Percentiles rank a stretch among this genome's conserved stretches.
Conservation (phyloP, 2,888 invertebrate species). For the Athetis lepigone region DNA sequence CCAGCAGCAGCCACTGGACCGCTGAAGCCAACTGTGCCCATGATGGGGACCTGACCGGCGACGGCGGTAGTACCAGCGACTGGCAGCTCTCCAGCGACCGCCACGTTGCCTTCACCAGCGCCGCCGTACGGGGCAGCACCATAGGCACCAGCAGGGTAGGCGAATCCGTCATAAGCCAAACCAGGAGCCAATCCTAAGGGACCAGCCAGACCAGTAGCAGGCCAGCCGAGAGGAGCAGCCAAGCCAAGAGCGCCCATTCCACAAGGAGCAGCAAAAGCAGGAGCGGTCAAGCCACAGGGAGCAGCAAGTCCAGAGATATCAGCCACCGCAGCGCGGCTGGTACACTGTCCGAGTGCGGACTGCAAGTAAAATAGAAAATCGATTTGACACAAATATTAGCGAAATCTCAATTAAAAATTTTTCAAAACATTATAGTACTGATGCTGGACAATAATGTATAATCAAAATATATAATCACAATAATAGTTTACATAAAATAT, state of each 20-base stretch:
- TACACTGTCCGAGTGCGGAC: neutral
- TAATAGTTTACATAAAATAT: neutral
- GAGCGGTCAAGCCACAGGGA: neutral
- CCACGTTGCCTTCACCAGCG: slow-evolving; percentile 56
- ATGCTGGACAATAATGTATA: too few relatives aligned
- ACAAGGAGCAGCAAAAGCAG: too few relatives aligned
- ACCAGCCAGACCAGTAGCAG: slow-evolving; percentile 4
- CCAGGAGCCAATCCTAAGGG: slow-evolving; percentile 13
- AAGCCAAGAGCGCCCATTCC: too few relatives aligned
- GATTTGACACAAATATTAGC: neutral
- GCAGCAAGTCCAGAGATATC: neutral
- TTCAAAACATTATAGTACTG: too few relatives aligned
- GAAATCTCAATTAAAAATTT: too few relatives aligned
- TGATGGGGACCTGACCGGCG: slow-evolving; percentile 63
- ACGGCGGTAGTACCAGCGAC: slow-evolving; percentile 62
- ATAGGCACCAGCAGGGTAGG: slow-evolving; percentile 6
- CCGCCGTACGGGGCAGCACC: slow-evolving; percentile 48
- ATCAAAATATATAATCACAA: too few relatives aligned
- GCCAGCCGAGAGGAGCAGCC: too few relatives aligned
- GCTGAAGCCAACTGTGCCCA: slow-evolving; percentile 73
- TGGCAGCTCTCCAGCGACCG: slow-evolving; percentile 58
- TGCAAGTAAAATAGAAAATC: neutral
- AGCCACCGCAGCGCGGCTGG: neutral
- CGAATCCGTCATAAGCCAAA: slow-evolving; percentile 26
- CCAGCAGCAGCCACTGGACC: slow-evolving; percentile 73